A percentile compares a stretch with the other conserved stretches of the same genome.
Evolutionary conservation across 2,797 vertebrate species (phyloP).

Genomic region (Sebastes trivittatus): DNA sequence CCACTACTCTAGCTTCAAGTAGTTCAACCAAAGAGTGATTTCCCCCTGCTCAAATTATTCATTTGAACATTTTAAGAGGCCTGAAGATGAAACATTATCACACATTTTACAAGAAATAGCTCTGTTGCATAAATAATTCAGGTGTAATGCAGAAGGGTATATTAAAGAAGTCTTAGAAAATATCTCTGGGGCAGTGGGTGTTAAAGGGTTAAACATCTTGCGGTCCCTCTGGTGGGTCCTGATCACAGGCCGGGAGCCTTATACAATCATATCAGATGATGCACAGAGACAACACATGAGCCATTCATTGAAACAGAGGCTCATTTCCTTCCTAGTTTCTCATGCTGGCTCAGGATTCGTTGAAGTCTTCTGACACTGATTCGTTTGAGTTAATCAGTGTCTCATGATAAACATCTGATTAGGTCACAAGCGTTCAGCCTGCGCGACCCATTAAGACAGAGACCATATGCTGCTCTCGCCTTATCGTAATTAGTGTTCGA

Average conservation of each 20-base stretch:
- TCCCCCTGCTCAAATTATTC: neutral
- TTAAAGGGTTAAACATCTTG: neutral
- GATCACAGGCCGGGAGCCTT: neutral
- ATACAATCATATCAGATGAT: constrained; percentile 9
- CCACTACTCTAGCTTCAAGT: neutral
- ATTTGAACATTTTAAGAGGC: neutral
- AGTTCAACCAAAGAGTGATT: neutral
- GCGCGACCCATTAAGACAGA: constrained; percentile 14
- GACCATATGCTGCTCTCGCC: constrained; percentile 11
- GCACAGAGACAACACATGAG: constrained; percentile 16
- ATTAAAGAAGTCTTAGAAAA: neutral
- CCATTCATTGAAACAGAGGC: constrained; percentile 19
- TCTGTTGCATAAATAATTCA: neutral
- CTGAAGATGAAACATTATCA: neutral
- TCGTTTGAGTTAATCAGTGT: constrained; percentile 48
- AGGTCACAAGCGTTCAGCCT: constrained; percentile 35
- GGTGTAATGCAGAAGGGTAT: neutral
- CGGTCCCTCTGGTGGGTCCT: neutral
- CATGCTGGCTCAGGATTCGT: neutral
- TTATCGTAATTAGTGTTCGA: constrained; percentile 46
- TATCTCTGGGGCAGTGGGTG: neutral
- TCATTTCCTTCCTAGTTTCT: constrained; percentile 3
- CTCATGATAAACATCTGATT: constrained; percentile 60
- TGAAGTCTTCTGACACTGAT: constrained; percentile 61
- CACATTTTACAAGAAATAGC: neutral